Conservation (phyloP, 1,140 invertebrate species). For the Halyomorpha halys region DNA sequence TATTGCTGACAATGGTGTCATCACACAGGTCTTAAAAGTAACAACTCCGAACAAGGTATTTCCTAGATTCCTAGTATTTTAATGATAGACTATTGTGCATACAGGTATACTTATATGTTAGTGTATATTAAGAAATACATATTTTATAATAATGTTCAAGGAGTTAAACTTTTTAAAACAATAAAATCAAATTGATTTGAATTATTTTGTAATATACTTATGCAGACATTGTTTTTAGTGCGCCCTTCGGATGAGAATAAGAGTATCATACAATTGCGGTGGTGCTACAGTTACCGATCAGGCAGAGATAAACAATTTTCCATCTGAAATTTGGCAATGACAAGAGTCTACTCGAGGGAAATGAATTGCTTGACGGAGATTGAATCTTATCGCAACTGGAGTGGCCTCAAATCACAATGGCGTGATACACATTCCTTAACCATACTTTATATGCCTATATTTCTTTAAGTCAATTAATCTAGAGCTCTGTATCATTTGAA, state of each 20-base stretch:
- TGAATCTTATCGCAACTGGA: no score
- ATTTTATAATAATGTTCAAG: no score
- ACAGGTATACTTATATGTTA: no score
- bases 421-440: no score
- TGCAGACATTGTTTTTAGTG: not conserved
- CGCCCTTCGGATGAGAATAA: constrained; percentile 72
- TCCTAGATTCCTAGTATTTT: not conserved
- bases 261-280: constrained; percentile 73
- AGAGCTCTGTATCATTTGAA: no score
- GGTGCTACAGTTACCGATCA: constrained; percentile 72
- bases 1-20: constrained; percentile 59
- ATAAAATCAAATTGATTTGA: no score
- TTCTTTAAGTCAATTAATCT: no score
- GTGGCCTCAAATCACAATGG: no score
- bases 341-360: constrained; percentile 16
- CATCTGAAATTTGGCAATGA: constrained; percentile 34
- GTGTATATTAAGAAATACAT: no score
- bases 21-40: constrained; percentile 86
- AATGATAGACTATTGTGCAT: no score
- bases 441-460: no score
- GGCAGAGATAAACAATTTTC: constrained; percentile 81
- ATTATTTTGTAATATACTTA: constrained; percentile 9
- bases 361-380: not conserved
- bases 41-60: constrained; percentile 73
- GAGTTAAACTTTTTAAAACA: no score